Evolutionary conservation across 2,888 invertebrate genomes (phyloP).

Genomic region (Ditula angustiorana): DNA sequence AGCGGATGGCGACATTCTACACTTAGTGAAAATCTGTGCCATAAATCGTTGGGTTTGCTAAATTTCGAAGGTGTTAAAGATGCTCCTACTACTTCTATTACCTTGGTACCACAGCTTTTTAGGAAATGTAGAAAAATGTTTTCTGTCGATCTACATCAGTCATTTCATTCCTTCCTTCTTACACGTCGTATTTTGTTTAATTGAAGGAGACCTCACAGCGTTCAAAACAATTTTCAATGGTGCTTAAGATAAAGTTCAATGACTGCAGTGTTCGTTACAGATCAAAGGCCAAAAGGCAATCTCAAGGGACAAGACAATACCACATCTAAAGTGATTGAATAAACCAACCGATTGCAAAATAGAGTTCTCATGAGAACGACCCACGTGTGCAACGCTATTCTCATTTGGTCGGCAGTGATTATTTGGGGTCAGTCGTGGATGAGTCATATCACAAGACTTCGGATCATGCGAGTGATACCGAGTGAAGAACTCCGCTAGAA

Average conservation of each 20-base stretch:
- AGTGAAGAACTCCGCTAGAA: constrained; percentile 48
- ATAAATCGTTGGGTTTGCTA: constrained; percentile 17
- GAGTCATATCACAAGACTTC: constrained; percentile 55
- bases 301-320: constrained; percentile 15
- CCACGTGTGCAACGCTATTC: constrained; percentile 24
- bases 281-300: constrained; percentile 17
- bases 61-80: neutral
- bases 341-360: constrained; percentile 27
- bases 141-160: neutral
- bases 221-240: neutral
- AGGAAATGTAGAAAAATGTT: neutral
- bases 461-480: constrained; percentile 49
- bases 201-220: neutral
- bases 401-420: constrained; percentile 33
- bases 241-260: neutral
- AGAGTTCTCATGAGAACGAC: constrained; percentile 10
- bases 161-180: neutral
- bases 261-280: neutral
- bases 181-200: neutral
- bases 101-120: neutral
- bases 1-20: constrained; percentile 34
- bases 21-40: constrained; percentile 27
- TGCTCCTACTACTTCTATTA: neutral
- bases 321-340: constrained; percentile 16
- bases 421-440: constrained; percentile 51